Evolutionary conservation across 2,113 vertebrate genomes (phyloP).

Genomic region (Zapus hudsonius): DNA sequence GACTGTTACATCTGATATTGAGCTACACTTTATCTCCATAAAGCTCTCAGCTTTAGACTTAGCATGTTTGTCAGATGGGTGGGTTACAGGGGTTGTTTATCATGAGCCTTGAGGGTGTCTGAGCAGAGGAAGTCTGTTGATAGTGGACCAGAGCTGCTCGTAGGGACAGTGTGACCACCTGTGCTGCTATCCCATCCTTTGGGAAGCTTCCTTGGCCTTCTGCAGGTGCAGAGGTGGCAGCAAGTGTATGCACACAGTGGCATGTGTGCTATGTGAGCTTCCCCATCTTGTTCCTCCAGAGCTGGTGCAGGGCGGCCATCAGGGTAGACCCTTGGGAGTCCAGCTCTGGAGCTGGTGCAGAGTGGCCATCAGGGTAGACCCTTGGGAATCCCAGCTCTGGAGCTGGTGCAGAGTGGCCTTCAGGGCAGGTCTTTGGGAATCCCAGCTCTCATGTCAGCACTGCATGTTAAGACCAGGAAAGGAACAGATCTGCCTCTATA

Average conservation of each 20-base stretch:
- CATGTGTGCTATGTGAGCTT: neutral
- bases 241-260: accelerated
- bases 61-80: constrained; percentile 52
- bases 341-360: neutral
- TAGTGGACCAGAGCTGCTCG: neutral
- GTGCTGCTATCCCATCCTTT: accelerated
- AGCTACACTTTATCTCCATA: constrained; percentile 63
- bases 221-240: accelerated
- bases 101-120: neutral
- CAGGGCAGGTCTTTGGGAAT: neutral
- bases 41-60: constrained; percentile 64
- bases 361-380: neutral
- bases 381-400: neutral
- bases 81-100: constrained; percentile 47
- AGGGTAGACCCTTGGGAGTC: too few species aligned
- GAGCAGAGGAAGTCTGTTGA: neutral
- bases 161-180: accelerated
- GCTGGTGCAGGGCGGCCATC: neutral
- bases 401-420: neutral
- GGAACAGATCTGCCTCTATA: neutral
- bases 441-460: accelerated
- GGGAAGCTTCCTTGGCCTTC: neutral
- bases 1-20: constrained; percentile 65
- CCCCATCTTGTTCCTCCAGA: neutral
- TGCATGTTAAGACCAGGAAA: neutral